These are phyloP conservation scores for Diceros bicornis DNA, from an alignment of 2,797 vertebrate genomes.

Conservation along the genomic window DNA sequence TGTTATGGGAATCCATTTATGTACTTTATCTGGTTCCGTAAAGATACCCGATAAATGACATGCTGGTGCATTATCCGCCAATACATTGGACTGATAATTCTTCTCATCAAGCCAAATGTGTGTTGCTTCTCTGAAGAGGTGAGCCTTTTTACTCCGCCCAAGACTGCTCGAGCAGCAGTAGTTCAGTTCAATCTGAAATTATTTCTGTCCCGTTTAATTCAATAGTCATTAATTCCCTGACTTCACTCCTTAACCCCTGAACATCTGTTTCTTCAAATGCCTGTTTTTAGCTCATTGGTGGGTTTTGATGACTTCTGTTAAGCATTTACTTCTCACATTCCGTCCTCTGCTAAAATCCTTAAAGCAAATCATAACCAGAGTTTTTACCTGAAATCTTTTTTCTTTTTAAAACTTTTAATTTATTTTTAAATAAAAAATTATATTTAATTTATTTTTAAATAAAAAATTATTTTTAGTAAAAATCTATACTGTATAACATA, in stretches of 20 bases:
- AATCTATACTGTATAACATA: background rate
- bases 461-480: background rate
- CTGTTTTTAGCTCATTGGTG: background rate
- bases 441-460: background rate
- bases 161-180: too few relatives aligned
- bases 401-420: background rate
- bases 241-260: background rate
- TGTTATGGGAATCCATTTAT: background rate
- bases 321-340: conserved; percentile 25
- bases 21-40: background rate
- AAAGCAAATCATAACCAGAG: background rate
- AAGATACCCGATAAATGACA: background rate
- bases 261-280: conserved; percentile 50
- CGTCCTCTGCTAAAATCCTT: conserved; percentile 33
- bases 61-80: background rate
- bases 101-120: background rate
- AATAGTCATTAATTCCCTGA: background rate
- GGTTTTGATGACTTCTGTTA: background rate
- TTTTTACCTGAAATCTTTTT: background rate
- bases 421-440: background rate
- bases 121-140: background rate
- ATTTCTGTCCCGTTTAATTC: background rate
- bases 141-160: background rate
- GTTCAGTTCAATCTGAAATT: background rate
- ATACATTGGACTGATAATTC: background rate